Base-by-base conservation (phyloP, 2,113 vertebrate species). In the Mobula hypostoma region DNA sequence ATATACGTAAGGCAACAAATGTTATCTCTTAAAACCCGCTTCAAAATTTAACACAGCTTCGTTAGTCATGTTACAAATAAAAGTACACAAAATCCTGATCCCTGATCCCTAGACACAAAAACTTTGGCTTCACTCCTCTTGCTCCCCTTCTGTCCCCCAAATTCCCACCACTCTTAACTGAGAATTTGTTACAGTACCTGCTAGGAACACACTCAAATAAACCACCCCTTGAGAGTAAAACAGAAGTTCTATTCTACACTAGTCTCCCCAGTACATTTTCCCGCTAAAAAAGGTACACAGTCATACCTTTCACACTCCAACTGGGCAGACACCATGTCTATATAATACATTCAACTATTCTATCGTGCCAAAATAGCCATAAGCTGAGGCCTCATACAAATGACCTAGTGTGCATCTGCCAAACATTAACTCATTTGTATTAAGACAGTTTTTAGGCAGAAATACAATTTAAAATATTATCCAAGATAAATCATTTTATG, bases 191-290 rank as follows among this genome's bases (percentile, higher is more conserved):
- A 76, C 36, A 93, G 36, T 74, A 56, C 19, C 90, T 76, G 32
- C 68, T 32, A 40, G 74, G 21, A 66, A 29, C 85, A 66, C 5
- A 12, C n/a, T 93, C 91, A 56, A 74, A 40, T 48, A 93, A 93
- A 56, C 19, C 24, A 76, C 68, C 40, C 15, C 70, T 79, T 29
- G 70, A 56, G n/a, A 40, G 3, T 56, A 19, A 93, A 56, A 93
- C 68, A 93, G 70, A 93, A 93, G 68, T 2, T 74, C 91, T 56
- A 76, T 93, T 93, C 91, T 93, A 76, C 21, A 74, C 91, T 9
- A 21, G 9, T 27, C 91, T 93, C 91, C 91, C 91, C 27, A 17
- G 68, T 48, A 36, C 36, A 8, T 93, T 68, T 56, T 17, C 17
- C 63, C 68, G 6, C 68, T 17, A 70, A 17, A 68, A 36, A 74